Evolutionary conservation across 2,113 vertebrate genomes (phyloP).

Genomic region (Poicephalus gulielmi): DNA sequence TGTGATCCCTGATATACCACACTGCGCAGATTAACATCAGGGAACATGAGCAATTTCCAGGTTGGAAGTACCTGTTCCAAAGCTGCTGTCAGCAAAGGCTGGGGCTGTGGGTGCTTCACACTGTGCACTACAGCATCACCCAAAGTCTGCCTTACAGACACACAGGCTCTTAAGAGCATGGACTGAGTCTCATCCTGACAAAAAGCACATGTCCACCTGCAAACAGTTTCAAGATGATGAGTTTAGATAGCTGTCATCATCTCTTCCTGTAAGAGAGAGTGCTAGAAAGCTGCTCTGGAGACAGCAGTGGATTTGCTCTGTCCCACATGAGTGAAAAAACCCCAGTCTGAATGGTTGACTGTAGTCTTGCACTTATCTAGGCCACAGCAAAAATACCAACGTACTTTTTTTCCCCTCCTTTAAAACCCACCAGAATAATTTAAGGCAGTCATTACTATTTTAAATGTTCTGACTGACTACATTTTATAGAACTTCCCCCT

Average conservation of each 20-base stretch:
- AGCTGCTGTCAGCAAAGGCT: neutral
- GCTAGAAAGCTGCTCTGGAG: neutral
- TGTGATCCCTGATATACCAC: rapidly evolving
- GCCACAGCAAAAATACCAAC: neutral
- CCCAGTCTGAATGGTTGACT: neutral
- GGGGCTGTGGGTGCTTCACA: neutral
- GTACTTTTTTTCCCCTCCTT: neutral
- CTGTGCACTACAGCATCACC: neutral
- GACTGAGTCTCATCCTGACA: neutral
- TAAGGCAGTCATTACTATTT: neutral
- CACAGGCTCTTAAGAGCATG: neutral
- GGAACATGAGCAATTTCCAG: neutral
- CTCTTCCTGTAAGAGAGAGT: neutral
- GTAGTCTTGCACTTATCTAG: neutral
- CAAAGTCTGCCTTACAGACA: neutral
- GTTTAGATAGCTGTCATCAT: neutral
- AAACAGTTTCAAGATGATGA: neutral
- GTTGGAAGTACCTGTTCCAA: neutral
- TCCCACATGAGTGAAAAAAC: neutral
- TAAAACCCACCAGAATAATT: neutral
- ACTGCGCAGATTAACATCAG: too few species aligned
- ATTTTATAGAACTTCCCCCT: neutral
- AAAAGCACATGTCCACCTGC: neutral
- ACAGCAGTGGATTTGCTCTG: neutral
- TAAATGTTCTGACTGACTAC: neutral